Percentiles rank a stretch among this genome's conserved stretches.
These are phyloP conservation scores for Microdon myrmicae DNA, from an alignment of 2,888 invertebrate genomes.

Conservation along the genomic window DNA sequence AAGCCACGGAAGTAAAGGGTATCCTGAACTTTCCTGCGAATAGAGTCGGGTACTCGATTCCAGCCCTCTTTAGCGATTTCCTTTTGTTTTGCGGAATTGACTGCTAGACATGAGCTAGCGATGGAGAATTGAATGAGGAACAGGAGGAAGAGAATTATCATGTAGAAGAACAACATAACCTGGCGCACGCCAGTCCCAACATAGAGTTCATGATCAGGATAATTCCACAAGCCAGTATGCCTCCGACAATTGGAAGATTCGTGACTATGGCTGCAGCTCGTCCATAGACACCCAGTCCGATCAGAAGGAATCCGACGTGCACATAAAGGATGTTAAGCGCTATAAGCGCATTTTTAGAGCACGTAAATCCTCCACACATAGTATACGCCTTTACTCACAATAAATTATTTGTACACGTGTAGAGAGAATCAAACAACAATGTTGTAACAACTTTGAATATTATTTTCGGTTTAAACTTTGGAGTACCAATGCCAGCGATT, in stretches of 20 bases:
- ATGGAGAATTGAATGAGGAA: conserved; percentile 96
- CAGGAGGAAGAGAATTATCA: conserved; percentile 93
- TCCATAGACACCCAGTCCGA: conserved; percentile 93
- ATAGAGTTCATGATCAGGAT: conserved; percentile 90
- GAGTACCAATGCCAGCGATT: too few species aligned
- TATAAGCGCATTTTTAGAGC: conserved; percentile 93
- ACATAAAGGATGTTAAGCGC: conserved; percentile 92
- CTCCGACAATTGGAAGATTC: conserved; percentile 90
- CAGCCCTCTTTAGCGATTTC: conserved; percentile 88
- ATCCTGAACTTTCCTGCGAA: conserved; percentile 79
- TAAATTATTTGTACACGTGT: too few species aligned
- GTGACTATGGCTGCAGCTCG: conserved; percentile 86
- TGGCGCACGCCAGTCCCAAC: conserved; percentile 93
- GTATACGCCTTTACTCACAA: conserved; percentile 40
- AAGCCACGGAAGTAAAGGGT: conserved; percentile 90
- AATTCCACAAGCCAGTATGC: conserved; percentile 93
- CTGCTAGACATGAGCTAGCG: conserved; percentile 93
- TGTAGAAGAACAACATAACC: conserved; percentile 96
- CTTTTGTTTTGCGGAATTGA: conserved; percentile 87
- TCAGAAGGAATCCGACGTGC: conserved; percentile 89
- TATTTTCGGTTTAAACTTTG: too few species aligned
- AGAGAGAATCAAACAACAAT: too few species aligned
- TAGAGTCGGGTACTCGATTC: conserved; percentile 75
- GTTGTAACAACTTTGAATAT: too few species aligned
- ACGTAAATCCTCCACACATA: conserved; percentile 94